Evolutionary conservation across 2,797 vertebrate genomes (phyloP).

Genomic region (Dendrocincla fuliginosa): DNA sequence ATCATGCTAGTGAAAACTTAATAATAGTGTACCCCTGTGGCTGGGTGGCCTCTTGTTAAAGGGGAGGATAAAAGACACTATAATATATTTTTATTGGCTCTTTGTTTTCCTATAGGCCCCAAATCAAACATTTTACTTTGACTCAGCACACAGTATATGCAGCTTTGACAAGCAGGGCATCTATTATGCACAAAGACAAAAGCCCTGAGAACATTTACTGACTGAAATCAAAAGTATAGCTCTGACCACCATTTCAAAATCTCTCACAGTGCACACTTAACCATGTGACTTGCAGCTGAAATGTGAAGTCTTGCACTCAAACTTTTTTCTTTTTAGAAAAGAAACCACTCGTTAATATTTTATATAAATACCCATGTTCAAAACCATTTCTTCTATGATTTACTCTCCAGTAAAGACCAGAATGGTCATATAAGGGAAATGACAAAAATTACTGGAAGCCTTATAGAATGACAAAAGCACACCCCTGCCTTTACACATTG

Average conservation of each 20-base stretch:
- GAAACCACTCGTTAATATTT: neutral
- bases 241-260: neutral
- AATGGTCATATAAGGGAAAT: neutral
- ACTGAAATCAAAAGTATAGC: neutral
- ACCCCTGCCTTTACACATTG: neutral
- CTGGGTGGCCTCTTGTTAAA: neutral
- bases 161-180: neutral
- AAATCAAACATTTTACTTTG: neutral
- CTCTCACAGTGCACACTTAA: neutral
- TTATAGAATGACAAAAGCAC: neutral
- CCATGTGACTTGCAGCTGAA: neutral
- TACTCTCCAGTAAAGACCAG: neutral
- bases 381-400: neutral
- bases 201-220: neutral
- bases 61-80: neutral
- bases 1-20: neutral
- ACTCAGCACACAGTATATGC: neutral
- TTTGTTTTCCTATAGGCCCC: neutral
- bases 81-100: neutral
- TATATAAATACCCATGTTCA: neutral
- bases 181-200: neutral
- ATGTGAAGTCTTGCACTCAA: neutral
- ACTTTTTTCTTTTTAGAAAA: neutral
- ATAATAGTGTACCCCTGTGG: neutral
- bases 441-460: neutral